Conservation (phyloP, 2,797 vertebrate genomes). For the Trachurus trachurus region DNA sequence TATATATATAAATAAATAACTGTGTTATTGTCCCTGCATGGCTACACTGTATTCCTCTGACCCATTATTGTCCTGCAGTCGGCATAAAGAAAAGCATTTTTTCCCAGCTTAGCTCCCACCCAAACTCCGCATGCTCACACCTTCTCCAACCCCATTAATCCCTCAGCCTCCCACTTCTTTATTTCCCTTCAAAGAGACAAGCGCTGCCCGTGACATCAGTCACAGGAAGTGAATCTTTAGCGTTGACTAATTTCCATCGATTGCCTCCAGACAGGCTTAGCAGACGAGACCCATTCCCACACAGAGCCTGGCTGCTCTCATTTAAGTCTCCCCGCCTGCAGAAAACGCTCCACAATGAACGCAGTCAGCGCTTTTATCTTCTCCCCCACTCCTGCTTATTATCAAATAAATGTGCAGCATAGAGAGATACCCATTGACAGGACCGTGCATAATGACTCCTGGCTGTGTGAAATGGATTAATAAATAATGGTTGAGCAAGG, state of each 20-base stretch:
- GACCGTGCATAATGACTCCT: slow-evolving; percentile 86
- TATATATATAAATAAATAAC: slow-evolving; percentile 1
- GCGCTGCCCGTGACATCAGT: slow-evolving; percentile 84
- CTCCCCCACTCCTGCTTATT: slow-evolving; percentile 85
- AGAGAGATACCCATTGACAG: slow-evolving; percentile 87
- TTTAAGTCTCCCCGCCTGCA: slow-evolving; percentile 82
- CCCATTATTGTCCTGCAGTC: slow-evolving; percentile 65
- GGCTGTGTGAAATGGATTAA: slow-evolving; percentile 88
- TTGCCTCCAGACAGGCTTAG: slow-evolving; percentile 90
- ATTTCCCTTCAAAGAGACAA: slow-evolving; percentile 84
- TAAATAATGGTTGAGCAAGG: slow-evolving; percentile 83
- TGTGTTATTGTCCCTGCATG: slow-evolving; percentile 31
- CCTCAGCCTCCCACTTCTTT: slow-evolving; percentile 77
- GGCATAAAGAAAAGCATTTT: slow-evolving; percentile 62
- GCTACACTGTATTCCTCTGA: slow-evolving; percentile 49
- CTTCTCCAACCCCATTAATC: slow-evolving; percentile 78
- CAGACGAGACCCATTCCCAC: slow-evolving; percentile 86
- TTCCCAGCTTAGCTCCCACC: slow-evolving; percentile 58
- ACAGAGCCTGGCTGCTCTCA: slow-evolving; percentile 82
- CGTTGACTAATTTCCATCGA: slow-evolving; percentile 89
- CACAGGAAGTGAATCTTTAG: slow-evolving; percentile 89
- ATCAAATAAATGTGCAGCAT: slow-evolving; percentile 86
- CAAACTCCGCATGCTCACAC: slow-evolving; percentile 66
- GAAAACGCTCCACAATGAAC: slow-evolving; percentile 83
- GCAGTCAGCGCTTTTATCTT: slow-evolving; percentile 86